Percentiles rank a stretch among this genome's conserved stretches.
phyloP scores from a whole-genome alignment of 2,797 vertebrate species.

The Kryptolebias ocellatus region DNA sequence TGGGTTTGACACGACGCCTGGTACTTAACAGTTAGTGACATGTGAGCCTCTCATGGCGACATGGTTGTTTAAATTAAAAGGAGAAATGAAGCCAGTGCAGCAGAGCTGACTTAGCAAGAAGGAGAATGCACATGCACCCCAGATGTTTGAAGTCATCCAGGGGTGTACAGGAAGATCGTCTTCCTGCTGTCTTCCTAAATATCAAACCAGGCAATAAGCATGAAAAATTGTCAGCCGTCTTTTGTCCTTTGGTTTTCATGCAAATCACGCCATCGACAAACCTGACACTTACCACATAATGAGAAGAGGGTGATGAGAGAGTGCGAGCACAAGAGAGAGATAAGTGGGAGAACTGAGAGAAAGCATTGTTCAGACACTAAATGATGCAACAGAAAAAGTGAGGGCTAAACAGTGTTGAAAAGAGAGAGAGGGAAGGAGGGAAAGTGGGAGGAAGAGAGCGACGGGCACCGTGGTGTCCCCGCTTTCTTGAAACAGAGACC shows the following conservation, averaged over 20 bases:
- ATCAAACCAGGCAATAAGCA: slow-evolving; percentile 61
- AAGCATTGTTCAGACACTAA: slow-evolving; percentile 59
- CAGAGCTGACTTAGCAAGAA: slow-evolving; percentile 39
- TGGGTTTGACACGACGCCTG: slow-evolving; percentile 39
- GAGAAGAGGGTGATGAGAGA: slow-evolving; percentile 63
- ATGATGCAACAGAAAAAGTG: slow-evolving; percentile 40
- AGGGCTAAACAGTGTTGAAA: slow-evolving; percentile 39
- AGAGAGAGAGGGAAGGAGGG: slow-evolving; percentile 19
- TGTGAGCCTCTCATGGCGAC: slow-evolving; percentile 33
- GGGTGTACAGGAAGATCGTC: slow-evolving; percentile 33
- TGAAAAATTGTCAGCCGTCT: slow-evolving; percentile 59
- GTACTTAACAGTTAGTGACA: slow-evolving; percentile 31
- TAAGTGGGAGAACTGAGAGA: slow-evolving; percentile 70
- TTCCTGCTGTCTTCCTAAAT: slow-evolving; percentile 50
- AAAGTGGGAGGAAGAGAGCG: slow-evolving; percentile 16
- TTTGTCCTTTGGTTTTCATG: slow-evolving; percentile 70
- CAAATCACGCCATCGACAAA: slow-evolving; percentile 69
- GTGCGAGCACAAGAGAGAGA: slow-evolving; percentile 53
- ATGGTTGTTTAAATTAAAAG: slow-evolving; percentile 66
- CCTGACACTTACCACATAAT: slow-evolving; percentile 71
- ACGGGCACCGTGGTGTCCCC: slow-evolving; percentile 14
- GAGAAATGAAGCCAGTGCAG: slow-evolving; percentile 34
- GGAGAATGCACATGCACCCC: slow-evolving; percentile 44
- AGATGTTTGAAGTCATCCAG: slow-evolving; percentile 35
- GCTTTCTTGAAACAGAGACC: slow-evolving; percentile 53